Evolutionary conservation across 2,888 invertebrate genomes (phyloP), one percentile per base, ranked within the genome.

Genomic region (Ethmia dodecea): DNA sequence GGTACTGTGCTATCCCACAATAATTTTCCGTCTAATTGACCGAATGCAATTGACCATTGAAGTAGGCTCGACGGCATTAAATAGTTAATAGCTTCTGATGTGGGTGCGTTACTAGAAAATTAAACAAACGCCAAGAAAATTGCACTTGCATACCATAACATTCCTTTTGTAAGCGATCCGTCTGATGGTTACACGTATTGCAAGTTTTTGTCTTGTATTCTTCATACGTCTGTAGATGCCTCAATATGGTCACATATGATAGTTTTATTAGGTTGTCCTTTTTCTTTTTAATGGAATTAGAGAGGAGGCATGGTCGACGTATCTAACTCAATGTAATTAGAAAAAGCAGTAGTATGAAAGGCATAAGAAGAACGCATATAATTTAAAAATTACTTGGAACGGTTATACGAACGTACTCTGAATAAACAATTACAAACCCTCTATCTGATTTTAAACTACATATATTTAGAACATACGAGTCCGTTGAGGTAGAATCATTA

Each of bases 11-110:
- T 63, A 59, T 60, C 62, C 67, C 61, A 55, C 62, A 60, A 73
- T 73, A 79, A 84, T 84, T 83, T 81, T 80, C 74, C 84, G 81
- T 75, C 73, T 79, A 83, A 83, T 84, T 84, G 80, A 78, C 55
- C 65, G 64, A 69, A 69, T 63, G 72, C 75, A 80, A 77, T 81
- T 68, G 78, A 80, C 71, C 83, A 76, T 83, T 72, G 60, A 68
- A 67, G 62, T 63, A 53, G 62, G 60, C 62, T 70, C 68, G 60
- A 59, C 58, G 55, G 68, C 65, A 70, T 64, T 77, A 66, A 76
- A 68, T 70, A 62, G 59, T 77, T 78, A 79, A 81, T 79, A 52
- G 72, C 63, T 64, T 61, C 59, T 66, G 71, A 76, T 80, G 78
- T 62, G 70, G 67, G 56, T 52, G 45, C 54, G 42, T 50, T 52